A percentile compares a stretch with the other conserved stretches of the same genome.
These are phyloP conservation scores for Anhinga rufa DNA, from an alignment of 2,113 vertebrate genomes.

Conservation along the genomic window DNA sequence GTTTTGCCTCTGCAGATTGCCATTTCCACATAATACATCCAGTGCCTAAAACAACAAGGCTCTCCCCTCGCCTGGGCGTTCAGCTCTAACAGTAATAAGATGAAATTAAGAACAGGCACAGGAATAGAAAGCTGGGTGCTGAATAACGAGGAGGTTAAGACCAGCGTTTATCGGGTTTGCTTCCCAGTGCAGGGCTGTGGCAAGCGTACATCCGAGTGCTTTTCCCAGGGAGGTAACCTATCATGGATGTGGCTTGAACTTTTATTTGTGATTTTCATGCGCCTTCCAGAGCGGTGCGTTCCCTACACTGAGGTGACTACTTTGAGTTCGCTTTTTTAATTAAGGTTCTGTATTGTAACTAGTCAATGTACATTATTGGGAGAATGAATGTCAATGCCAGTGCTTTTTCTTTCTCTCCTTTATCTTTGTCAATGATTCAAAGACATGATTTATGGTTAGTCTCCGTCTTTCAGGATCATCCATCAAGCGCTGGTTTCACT, in stretches of 20 bases:
- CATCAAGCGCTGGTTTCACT: conserved; percentile 97
- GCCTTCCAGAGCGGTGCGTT: background rate
- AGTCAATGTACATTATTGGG: conserved; percentile 99
- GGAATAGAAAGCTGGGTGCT: background rate
- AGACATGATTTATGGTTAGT: conserved; percentile 99
- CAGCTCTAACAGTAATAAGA: background rate
- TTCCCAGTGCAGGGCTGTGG: background rate
- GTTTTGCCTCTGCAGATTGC: background rate
- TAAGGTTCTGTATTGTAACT: conserved; percentile 99
- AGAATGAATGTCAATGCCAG: conserved; percentile 99
- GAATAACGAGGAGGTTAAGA: background rate
- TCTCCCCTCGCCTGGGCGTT: background rate
- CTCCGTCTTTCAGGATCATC: conserved; percentile 99
- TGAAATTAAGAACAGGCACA: background rate
- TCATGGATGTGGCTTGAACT: conserved; percentile 15
- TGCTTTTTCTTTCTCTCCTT: conserved; percentile 97
- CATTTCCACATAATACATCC: background rate
- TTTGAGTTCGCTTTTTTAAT: conserved; percentile 89
- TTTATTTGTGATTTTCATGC: conserved; percentile 46
- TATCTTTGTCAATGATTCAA: conserved; percentile 99
- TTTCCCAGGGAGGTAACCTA: background rate
- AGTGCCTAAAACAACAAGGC: background rate
- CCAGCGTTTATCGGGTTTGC: background rate
- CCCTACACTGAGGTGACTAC: conserved; percentile 60
- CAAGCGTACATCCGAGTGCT: background rate